Conservation (phyloP, 2,113 vertebrate species). For the Eleginops maclovinus region DNA sequence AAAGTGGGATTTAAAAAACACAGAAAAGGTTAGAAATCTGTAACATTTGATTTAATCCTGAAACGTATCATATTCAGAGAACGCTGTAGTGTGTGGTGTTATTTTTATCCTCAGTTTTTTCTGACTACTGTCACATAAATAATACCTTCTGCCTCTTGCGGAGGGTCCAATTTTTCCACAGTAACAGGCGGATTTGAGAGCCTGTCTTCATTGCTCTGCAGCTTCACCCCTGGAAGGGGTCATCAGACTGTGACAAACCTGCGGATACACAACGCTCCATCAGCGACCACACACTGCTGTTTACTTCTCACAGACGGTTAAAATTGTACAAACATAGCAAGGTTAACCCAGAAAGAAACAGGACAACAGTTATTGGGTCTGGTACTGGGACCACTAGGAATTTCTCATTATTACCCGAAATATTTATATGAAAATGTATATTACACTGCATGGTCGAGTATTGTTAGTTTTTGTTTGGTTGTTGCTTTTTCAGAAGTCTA, state of each 20-base stretch:
- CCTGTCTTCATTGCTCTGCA: conserved; percentile 86
- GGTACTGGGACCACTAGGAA: background rate
- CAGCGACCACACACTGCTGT: background rate
- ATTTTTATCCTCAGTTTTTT: background rate
- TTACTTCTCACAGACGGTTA: background rate
- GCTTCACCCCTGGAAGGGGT: conserved; percentile 71
- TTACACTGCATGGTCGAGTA: background rate
- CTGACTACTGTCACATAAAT: background rate
- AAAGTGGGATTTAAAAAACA: background rate
- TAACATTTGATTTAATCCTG: background rate
- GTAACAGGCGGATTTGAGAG: conserved; percentile 89
- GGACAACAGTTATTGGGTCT: background rate
- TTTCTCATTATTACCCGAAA: background rate
- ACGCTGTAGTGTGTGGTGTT: background rate
- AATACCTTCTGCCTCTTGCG: conserved; percentile 95
- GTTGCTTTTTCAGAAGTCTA: background rate
- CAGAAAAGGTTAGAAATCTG: background rate
- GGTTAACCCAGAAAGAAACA: too few relatives aligned
- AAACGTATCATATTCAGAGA: background rate
- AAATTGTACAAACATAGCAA: too few relatives aligned
- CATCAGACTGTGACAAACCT: conserved; percentile 71
- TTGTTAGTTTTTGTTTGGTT: background rate
- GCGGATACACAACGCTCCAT: conserved; percentile 26
- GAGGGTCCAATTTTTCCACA: conserved; percentile 99
- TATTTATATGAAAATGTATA: background rate